Conservation (phyloP, 2,113 vertebrate species). For the Oryzias curvinotus region DNA sequence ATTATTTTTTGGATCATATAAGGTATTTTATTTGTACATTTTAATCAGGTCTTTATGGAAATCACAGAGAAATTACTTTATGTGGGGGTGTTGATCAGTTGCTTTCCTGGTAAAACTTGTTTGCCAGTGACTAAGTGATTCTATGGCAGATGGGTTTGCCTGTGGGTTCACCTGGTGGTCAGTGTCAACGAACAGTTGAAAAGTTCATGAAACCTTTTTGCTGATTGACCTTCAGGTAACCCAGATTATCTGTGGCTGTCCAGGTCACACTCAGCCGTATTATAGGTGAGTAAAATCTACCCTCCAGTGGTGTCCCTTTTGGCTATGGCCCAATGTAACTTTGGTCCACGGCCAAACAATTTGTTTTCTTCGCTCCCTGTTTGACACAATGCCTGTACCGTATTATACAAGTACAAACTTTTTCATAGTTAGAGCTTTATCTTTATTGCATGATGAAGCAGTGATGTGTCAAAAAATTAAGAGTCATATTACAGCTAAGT, state of each 20-base stretch:
- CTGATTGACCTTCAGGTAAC: constrained; percentile 15
- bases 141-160: background rate
- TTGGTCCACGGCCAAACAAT: too few relatives aligned
- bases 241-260: constrained; percentile 7
- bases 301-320: background rate
- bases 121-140: background rate
- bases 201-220: constrained; percentile 18
- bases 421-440: too few relatives aligned
- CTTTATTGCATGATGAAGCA: too few relatives aligned
- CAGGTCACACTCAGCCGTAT: constrained; percentile 9
- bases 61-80: background rate
- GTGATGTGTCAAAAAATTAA: too few relatives aligned
- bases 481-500: too few relatives aligned
- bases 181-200: background rate
- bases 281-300: constrained; percentile 4
- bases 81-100: background rate
- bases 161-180: constrained; percentile 10
- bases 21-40: too few relatives aligned
- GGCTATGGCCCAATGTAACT: background rate
- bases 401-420: too few relatives aligned
- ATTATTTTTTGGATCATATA: too few relatives aligned
- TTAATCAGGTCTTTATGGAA: too few relatives aligned
- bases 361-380: too few relatives aligned
- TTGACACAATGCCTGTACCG: too few relatives aligned
- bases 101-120: background rate